Evolutionary conservation across 2,888 invertebrate genomes (phyloP).

Genomic region (Epistrophe eligans): DNA sequence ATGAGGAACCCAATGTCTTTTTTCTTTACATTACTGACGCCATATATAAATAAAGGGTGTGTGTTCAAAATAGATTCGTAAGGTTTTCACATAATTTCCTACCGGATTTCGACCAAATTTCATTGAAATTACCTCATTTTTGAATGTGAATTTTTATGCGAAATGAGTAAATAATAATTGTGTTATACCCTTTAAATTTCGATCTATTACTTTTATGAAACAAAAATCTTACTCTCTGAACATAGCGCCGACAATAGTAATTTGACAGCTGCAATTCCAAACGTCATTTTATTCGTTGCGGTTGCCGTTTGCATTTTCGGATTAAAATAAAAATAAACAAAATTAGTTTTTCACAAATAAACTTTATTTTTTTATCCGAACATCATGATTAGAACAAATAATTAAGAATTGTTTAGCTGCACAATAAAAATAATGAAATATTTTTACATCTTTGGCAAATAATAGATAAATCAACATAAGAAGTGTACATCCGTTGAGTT

Average conservation of each 20-base stretch:
- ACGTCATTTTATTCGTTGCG: background rate
- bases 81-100: no score
- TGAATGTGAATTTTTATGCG: no score
- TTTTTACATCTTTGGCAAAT: background rate
- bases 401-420: background rate
- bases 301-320: background rate
- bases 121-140: no score
- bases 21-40: no score
- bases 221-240: background rate
- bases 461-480: no score
- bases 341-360: background rate
- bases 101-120: no score
- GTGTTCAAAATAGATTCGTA: no score
- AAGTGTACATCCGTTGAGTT: background rate
- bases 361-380: background rate
- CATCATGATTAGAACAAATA: background rate
- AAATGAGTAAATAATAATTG: no score
- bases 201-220: background rate
- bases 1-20: no score
- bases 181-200: no score
- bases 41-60: no score
- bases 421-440: background rate
- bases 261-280: background rate
- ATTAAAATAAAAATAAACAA: conserved; percentile 16
- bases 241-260: background rate